Evolutionary conservation across 2,888 invertebrate species (phyloP), one percentile per base, ranked within the genome.

Genomic region (Leuctra nigra): DNA sequence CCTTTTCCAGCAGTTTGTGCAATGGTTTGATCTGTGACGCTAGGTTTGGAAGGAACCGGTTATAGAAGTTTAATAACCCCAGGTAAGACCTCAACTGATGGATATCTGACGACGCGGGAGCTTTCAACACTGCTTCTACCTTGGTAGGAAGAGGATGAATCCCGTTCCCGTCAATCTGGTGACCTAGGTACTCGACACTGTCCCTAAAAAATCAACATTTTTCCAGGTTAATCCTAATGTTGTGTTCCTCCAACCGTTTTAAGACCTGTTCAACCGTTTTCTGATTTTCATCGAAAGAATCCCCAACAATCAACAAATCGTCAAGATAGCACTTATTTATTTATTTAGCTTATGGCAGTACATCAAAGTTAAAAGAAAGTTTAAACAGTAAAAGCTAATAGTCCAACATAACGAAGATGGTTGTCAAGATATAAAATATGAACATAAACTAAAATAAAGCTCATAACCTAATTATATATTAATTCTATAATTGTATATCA

Each of bases 311-410:
- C 2, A 63, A 39, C 3, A 64, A 59, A 46, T 63, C 61, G 44
- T 64, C 63, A 25, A 64, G 47, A 50, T 61, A 59, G 18, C 38
- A 38, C 18, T 50, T n/a, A n/a, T n/a, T n/a, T n/a, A n/a, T n/a
- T n/a, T n/a, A n/a, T n/a, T n/a, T n/a, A n/a, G n/a, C n/a, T n/a
- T n/a, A n/a, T n/a, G n/a, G n/a, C n/a, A n/a, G n/a, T n/a, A n/a
- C n/a, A n/a, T n/a, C n/a, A n/a, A n/a, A n/a, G n/a, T n/a, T n/a
- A n/a, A n/a, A n/a, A n/a, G n/a, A n/a, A n/a, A n/a, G n/a, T n/a
- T n/a, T n/a, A n/a, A n/a, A n/a, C n/a, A n/a, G n/a, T n/a, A n/a
- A n/a, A n/a, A n/a, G n/a, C n/a, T n/a, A n/a, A n/a, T n/a, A n/a
- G n/a, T n/a, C n/a, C n/a, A n/a, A n/a, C n/a, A n/a, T n/a, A n/a